Evolutionary conservation across 1,140 invertebrate genomes (phyloP).

Genomic region (Drosophila burlai): DNA sequence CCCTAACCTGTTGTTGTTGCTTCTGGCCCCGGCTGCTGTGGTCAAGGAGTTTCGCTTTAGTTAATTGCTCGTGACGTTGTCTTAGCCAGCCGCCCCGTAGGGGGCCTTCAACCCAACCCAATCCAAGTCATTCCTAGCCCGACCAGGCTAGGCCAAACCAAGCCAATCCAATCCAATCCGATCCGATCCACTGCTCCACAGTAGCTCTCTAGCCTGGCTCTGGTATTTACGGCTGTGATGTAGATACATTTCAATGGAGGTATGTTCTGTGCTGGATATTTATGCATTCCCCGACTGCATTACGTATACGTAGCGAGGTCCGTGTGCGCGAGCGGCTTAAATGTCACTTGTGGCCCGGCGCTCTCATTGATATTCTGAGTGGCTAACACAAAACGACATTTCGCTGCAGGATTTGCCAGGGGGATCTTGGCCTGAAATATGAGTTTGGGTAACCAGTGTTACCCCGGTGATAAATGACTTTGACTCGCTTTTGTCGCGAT

Average conservation of each 20-base stretch:
- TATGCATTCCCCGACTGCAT: slow-evolving; percentile 39
- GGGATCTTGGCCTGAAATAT: slow-evolving; percentile 22
- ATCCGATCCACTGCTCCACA: slow-evolving; percentile 25
- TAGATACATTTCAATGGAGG: slow-evolving; percentile 33
- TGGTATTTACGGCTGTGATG: slow-evolving; percentile 63
- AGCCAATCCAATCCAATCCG: slow-evolving; percentile 17
- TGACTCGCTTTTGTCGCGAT: slow-evolving; percentile 40
- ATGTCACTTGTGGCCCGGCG: slow-evolving; percentile 54
- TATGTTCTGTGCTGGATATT: slow-evolving; percentile 41
- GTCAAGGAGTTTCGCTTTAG: slow-evolving; percentile 79
- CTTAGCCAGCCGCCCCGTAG: slow-evolving; percentile 34
- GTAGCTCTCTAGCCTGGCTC: slow-evolving; percentile 15
- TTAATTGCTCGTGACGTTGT: slow-evolving; percentile 80
- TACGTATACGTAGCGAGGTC: slow-evolving; percentile 46
- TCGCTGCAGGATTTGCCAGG: slow-evolving; percentile 36
- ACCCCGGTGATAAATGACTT: slow-evolving; percentile 48
- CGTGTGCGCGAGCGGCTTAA: slow-evolving; percentile 49
- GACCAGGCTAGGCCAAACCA: not conserved
- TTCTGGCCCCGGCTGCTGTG: slow-evolving; percentile 38
- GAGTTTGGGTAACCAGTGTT: slow-evolving; percentile 11
- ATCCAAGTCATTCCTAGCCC: not conserved
- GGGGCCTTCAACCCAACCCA: slow-evolving; percentile 18
- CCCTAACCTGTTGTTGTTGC: slow-evolving; percentile 2
- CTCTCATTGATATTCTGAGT: slow-evolving; percentile 76
- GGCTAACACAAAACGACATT: slow-evolving; percentile 36